Evolutionary conservation across 2,113 vertebrate genomes (phyloP).

Genomic region (Boulengerochromis microlepis): DNA sequence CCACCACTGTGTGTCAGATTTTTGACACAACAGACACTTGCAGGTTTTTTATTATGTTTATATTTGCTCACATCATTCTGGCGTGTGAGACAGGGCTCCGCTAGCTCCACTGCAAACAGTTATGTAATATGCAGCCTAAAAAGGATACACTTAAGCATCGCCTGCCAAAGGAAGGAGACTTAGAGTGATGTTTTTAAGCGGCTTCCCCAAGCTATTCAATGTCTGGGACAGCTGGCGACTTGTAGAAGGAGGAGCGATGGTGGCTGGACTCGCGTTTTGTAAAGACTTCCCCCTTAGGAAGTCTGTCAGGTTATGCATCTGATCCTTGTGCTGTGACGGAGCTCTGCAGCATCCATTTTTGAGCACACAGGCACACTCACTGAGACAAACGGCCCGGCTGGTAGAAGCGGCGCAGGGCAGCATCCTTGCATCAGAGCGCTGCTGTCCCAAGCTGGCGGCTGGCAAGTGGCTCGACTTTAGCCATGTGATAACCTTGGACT

Average conservation of each 20-base stretch:
- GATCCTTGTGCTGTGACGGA: neutral
- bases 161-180: constrained; percentile 28
- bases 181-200: constrained; percentile 30
- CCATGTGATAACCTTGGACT: constrained; percentile 46
- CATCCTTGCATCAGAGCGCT: constrained; percentile 40
- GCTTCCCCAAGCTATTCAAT: constrained; percentile 8
- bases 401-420: neutral
- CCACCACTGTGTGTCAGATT: neutral
- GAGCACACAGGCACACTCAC: neutral
- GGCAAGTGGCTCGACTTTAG: constrained; percentile 35
- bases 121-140: constrained; percentile 25
- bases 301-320: neutral
- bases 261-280: neutral
- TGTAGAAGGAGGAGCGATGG: neutral
- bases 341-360: neutral
- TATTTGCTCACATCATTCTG: neutral
- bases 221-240: neutral
- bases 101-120: neutral
- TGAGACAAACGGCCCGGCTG: neutral
- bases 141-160: constrained; percentile 9
- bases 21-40: neutral
- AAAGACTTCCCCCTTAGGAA: neutral
- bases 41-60: neutral
- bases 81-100: neutral
- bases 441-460: constrained; percentile 57